Percentiles rank a stretch among this genome's conserved stretches.
These are phyloP conservation scores for Smutsia gigantea DNA, from an alignment of 2,797 vertebrate genomes.

Conservation along the genomic window DNA sequence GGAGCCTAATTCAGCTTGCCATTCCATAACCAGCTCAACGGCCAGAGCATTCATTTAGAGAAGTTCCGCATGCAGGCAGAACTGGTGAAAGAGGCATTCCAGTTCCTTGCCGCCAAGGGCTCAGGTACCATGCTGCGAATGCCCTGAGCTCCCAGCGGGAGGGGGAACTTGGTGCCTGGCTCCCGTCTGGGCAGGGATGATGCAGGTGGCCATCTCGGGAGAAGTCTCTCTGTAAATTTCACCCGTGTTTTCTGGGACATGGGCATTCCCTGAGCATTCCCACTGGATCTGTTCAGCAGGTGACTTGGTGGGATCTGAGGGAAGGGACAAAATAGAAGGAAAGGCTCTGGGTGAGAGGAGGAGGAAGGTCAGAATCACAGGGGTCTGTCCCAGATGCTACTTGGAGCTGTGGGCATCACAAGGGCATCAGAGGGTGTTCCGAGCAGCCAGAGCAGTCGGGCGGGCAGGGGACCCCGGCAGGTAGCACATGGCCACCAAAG, in stretches of 20 bases:
- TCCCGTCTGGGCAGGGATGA: neutral
- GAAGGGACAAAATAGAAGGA: neutral
- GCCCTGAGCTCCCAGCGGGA: neutral
- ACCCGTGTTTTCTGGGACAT: neutral
- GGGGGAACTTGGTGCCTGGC: too few species aligned
- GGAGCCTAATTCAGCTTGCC: neutral
- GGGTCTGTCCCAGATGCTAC: too few species aligned
- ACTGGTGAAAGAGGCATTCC: neutral
- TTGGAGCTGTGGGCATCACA: neutral
- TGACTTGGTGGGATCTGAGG: neutral
- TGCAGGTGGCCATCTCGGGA: neutral
- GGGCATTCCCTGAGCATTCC: neutral
- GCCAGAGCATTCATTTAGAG: neutral
- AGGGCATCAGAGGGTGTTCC: too few species aligned
- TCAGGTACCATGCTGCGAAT: neutral
- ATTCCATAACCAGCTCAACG: neutral
- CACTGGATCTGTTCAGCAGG: neutral
- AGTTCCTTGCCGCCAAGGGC: neutral
- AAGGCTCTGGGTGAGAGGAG: neutral
- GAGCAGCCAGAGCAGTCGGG: neutral
- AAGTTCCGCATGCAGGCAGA: neutral
- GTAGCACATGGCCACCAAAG: too few species aligned
- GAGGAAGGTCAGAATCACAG: neutral
- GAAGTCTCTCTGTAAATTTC: neutral
- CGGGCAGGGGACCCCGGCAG: neutral